These are phyloP conservation scores for Isurus oxyrinchus DNA, from an alignment of 2,113 vertebrate species.

Conservation along the genomic window DNA sequence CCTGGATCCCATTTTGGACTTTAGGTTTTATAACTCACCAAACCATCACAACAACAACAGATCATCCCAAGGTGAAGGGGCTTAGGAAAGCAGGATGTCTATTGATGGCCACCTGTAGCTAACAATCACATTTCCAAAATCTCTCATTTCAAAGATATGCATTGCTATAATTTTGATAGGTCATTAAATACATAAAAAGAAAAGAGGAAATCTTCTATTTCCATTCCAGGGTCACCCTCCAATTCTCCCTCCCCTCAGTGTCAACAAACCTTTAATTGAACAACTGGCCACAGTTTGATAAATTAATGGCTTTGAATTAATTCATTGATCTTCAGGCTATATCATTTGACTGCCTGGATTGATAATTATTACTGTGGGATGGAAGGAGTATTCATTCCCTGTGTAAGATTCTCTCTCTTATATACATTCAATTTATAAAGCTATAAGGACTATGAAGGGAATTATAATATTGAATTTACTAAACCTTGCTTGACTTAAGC, in stretches of 20 bases:
- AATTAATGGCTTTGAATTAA: background rate
- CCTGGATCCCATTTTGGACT: too few relatives aligned
- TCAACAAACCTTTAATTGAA: slow-evolving; percentile 26
- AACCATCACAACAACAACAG: too few relatives aligned
- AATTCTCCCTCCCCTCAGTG: background rate
- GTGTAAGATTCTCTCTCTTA: background rate
- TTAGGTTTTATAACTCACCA: too few relatives aligned
- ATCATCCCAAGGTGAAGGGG: too few relatives aligned
- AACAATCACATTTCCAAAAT: background rate
- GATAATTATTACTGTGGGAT: slow-evolving; percentile 24
- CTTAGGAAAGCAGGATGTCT: background rate
- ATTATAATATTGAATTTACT: slow-evolving; percentile 35
- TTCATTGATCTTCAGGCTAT: slow-evolving; percentile 3
- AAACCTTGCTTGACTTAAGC: slow-evolving; percentile 7
- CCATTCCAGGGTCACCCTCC: background rate
- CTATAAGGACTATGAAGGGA: background rate
- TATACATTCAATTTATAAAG: background rate
- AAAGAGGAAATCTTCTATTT: background rate
- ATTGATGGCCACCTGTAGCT: background rate
- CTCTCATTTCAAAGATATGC: background rate
- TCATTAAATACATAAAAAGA: background rate
- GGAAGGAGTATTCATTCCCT: background rate
- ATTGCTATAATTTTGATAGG: background rate
- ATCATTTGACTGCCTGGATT: slow-evolving; percentile 9
- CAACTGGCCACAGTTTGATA: background rate